phyloP scores from a whole-genome alignment of 2,888 invertebrate species.

The Polietes domitor region DNA sequence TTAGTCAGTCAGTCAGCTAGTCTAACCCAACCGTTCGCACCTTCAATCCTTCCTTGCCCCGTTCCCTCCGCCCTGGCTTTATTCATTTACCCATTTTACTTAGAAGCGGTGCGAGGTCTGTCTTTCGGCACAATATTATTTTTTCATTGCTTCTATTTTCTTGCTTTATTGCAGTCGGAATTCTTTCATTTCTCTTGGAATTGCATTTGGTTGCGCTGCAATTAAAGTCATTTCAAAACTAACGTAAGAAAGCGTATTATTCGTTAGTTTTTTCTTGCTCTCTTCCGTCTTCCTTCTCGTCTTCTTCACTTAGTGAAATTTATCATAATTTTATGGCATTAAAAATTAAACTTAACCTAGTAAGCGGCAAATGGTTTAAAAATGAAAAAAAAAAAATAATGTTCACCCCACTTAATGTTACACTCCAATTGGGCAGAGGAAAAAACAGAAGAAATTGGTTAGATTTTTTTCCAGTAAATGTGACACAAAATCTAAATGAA shows the following conservation, averaged over 20 bases:
- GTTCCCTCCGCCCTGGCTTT: neutral
- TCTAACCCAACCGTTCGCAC: constrained; percentile 17
- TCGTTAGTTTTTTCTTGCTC: constrained; percentile 1
- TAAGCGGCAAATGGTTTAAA: constrained; percentile 25
- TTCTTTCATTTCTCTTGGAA: neutral
- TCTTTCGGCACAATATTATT: neutral
- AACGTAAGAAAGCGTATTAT: constrained; percentile 32
- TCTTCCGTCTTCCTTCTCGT: neutral
- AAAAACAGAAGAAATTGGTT: neutral
- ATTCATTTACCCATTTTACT: constrained; percentile 20
- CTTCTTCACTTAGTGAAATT: constrained; percentile 23
- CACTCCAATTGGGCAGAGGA: constrained; percentile 8
- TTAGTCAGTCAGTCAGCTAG: constrained; percentile 7
- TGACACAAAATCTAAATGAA: too few relatives aligned
- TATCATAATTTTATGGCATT: constrained; percentile 3
- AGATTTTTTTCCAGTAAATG: neutral
- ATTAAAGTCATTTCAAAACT: constrained; percentile 54
- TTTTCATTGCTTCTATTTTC: neutral
- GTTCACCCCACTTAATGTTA: constrained; percentile 15
- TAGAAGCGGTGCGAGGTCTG: neutral
- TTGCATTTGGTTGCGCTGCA: constrained; percentile 54
- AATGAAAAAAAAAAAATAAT: neutral
- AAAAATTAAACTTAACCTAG: constrained; percentile 42
- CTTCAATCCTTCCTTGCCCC: neutral
- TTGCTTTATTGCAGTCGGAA: neutral